Conservation (phyloP, 2,888 invertebrate genomes). For the Cotesia congregata region DNA sequence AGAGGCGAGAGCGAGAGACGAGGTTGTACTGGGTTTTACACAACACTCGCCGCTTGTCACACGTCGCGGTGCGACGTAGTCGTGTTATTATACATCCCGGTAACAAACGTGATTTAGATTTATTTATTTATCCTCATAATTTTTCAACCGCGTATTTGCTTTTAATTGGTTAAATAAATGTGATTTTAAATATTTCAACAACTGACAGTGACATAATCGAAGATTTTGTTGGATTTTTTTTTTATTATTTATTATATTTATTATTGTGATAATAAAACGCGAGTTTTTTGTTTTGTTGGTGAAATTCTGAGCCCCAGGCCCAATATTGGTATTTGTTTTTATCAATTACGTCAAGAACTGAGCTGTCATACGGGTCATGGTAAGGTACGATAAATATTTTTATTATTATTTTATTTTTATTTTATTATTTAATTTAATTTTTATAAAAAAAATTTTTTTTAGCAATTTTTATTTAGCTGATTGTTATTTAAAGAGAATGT, state of each 20-base stretch:
- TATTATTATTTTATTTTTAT: slow-evolving; percentile 18
- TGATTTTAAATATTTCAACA: neutral
- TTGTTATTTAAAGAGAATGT: too few relatives aligned
- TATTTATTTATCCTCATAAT: neutral
- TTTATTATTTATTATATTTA: slow-evolving; percentile 2
- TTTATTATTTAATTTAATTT: neutral
- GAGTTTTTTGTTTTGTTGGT: slow-evolving; percentile 6
- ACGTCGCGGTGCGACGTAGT: slow-evolving; percentile 46
- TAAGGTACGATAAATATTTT: slow-evolving; percentile 58
- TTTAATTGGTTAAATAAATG: too few relatives aligned
- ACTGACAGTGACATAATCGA: slow-evolving; percentile 26
- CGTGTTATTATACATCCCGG: slow-evolving; percentile 35
- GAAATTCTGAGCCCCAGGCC: too few relatives aligned
- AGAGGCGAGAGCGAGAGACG: slow-evolving; percentile 33
- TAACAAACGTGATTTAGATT: neutral
- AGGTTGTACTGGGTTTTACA: neutral
- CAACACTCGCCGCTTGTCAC: slow-evolving; percentile 46
- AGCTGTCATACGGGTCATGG: slow-evolving; percentile 64
- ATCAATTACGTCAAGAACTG: slow-evolving; percentile 27
- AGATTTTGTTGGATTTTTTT: neutral
- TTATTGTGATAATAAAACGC: neutral
- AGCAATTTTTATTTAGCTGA: slow-evolving; percentile 4
- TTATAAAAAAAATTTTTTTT: neutral
- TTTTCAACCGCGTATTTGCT: too few relatives aligned
- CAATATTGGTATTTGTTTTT: too few relatives aligned